Percentiles rank a stretch among this genome's conserved stretches.
phyloP scores from a whole-genome alignment of 2,888 invertebrate species.

The Zhengitettix transpicula region DNA sequence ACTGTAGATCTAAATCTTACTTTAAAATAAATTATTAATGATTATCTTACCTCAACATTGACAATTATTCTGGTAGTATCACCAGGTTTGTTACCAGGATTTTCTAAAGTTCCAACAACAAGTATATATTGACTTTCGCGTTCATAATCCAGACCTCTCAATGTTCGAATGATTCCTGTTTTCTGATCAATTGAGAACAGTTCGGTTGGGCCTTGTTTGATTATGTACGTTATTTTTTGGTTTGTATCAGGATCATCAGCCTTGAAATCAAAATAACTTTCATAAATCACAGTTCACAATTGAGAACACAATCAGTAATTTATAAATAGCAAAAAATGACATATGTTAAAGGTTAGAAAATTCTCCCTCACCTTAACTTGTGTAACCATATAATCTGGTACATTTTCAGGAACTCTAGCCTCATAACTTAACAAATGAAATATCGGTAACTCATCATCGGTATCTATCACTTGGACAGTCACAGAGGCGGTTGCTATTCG shows the following conservation, averaged over 20 bases:
- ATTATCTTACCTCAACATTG: conserved; percentile 40
- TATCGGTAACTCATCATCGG: conserved; percentile 67
- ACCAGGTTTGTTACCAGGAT: conserved; percentile 46
- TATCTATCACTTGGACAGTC: conserved; percentile 60
- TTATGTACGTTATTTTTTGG: conserved; percentile 61
- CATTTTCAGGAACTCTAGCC: conserved; percentile 71
- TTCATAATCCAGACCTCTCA: conserved; percentile 63
- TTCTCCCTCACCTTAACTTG: conserved; percentile 47
- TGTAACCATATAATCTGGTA: conserved; percentile 56
- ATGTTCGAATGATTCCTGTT: conserved; percentile 61
- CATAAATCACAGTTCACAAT: background rate
- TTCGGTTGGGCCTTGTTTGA: conserved; percentile 64
- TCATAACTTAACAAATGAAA: conserved; percentile 58
- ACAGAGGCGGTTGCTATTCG: conserved; percentile 76
- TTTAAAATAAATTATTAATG: background rate
- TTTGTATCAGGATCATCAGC: conserved; percentile 68
- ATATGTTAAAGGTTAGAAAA: background rate
- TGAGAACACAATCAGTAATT: background rate
- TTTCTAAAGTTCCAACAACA: conserved; percentile 69
- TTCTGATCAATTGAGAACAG: conserved; percentile 68
- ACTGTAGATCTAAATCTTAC: background rate
- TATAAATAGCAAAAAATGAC: background rate
- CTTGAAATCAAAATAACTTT: conserved; percentile 26
- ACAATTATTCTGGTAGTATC: conserved; percentile 59
- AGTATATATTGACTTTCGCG: conserved; percentile 53